Conservation (phyloP, 1,140 invertebrate species). For the Drosophila mayri region DNA sequence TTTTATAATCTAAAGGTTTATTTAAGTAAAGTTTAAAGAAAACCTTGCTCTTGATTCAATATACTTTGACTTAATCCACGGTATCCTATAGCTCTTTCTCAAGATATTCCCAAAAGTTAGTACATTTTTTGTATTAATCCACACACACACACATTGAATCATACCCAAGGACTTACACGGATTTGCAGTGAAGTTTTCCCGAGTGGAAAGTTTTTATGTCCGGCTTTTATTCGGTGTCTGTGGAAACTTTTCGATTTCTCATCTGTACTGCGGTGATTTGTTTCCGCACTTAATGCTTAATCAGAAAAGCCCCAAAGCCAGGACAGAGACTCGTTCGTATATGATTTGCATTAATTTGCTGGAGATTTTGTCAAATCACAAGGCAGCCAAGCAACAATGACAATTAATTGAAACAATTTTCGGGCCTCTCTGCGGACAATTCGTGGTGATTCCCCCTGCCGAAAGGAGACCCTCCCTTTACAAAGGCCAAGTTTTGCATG, state of each 20-base stretch:
- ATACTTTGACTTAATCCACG: not conserved
- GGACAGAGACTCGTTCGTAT: slow-evolving; percentile 7
- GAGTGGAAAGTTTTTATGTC: slow-evolving; percentile 62
- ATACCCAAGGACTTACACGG: slow-evolving; percentile 30
- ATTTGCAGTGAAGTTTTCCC: slow-evolving; percentile 47
- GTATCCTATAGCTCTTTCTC: slow-evolving; percentile 2
- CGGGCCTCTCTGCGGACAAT: slow-evolving; percentile 3
- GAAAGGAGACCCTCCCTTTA: not conserved
- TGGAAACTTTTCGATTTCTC: slow-evolving; percentile 48
- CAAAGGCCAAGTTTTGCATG: slow-evolving; percentile 75
- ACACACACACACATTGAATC: slow-evolving; percentile 13
- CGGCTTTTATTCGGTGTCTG: slow-evolving; percentile 46
- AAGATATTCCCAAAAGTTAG: not conserved
- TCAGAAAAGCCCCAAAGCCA: slow-evolving; percentile 18
- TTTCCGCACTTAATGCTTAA: slow-evolving; percentile 21
- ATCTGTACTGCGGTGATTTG: slow-evolving; percentile 17
- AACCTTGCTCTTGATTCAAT: not conserved
- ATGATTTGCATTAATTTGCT: slow-evolving; percentile 61
- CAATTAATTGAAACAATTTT: slow-evolving; percentile 79
- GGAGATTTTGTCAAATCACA: slow-evolving; percentile 50
- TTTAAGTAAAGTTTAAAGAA: not conserved
- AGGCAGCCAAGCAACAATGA: slow-evolving; percentile 60
- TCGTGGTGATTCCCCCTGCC: not conserved
- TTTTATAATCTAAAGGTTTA: too few species aligned
- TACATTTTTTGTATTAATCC: slow-evolving; percentile 9